Evolutionary conservation across 2,113 vertebrate species (phyloP), one percentile per base, ranked within the genome.

Genomic region (Charina bottae): DNA sequence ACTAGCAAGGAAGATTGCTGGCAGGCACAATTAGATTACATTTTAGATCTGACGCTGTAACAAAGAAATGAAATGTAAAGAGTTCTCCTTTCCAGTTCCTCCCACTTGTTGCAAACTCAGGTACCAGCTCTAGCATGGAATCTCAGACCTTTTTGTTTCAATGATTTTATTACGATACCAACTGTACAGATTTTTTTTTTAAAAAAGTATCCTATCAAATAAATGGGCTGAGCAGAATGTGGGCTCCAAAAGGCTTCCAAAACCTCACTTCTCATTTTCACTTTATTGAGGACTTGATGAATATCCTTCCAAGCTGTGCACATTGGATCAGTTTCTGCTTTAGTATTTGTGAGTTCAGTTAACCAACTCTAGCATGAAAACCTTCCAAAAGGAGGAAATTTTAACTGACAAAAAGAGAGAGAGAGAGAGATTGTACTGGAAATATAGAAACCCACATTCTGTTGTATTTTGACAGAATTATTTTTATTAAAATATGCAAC

Each of bases 401-500:
- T 98, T 98, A 98, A 98, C 98, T 98, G 93, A 95, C 92, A 55
- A 90, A 95, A 90, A 95, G n/a, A n/a, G n/a, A n/a, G n/a, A n/a
- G n/a, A 97, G 96, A 97, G 96, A 97, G 97, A 98, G 97, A 97
- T 98, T 98, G 97, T 99, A 98, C 98, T 98, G 98, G 98, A 98
- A 98, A 98, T 98, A 98, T 97, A 98, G 97, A 97, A 92, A 93
- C 83, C 0, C 0, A 95, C 98, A 97, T 98, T 98, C 98, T 98
- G 98, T 99, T 99, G 98, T 99, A 99, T 99, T 99, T 98, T 98
- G 98, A 99, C 98, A 99, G 98, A 99, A 98, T 98, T 99, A 99
- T 99, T 99, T 99, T 99, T 99, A 99, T 99, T 99, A 99, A 99
- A 99, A 99, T 99, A 98, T 97, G 98, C 98, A 98, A 98, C 98